These are phyloP conservation scores for Cheilosia variabilis DNA, from an alignment of 2,888 invertebrate genomes.

Conservation along the genomic window DNA sequence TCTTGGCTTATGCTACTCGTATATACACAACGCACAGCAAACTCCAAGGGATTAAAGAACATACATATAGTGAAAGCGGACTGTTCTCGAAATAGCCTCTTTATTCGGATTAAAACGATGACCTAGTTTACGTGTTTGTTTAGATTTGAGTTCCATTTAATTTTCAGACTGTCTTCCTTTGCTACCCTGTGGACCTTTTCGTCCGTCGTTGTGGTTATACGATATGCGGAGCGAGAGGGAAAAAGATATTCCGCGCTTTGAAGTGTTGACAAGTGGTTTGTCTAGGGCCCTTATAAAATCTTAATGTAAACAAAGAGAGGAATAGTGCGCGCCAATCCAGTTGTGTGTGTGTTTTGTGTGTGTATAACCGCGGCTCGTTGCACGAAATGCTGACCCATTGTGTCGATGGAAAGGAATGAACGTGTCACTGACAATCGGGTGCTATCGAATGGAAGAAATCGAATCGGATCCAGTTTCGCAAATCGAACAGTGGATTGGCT, in stretches of 20 bases:
- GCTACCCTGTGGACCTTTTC: conserved; percentile 13
- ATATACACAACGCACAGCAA: conserved; percentile 32
- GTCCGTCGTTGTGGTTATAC: conserved; percentile 28
- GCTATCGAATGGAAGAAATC: conserved; percentile 77
- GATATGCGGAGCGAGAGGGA: conserved; percentile 21
- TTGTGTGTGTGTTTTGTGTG: neutral
- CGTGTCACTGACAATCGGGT: conserved; percentile 39
- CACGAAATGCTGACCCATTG: conserved; percentile 26
- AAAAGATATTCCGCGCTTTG: conserved; percentile 16
- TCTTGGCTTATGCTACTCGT: conserved; percentile 28
- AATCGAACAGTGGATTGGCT: conserved; percentile 86
- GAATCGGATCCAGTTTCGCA: conserved; percentile 75
- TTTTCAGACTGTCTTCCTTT: conserved; percentile 52
- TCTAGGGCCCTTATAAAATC: conserved; percentile 11
- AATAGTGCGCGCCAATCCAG: conserved; percentile 44
- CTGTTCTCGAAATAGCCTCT: conserved; percentile 57
- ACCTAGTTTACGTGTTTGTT: conserved; percentile 72
- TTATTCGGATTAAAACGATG: conserved; percentile 72
- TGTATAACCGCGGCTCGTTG: conserved; percentile 16
- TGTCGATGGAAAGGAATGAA: conserved; percentile 59
- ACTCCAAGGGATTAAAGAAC: conserved; percentile 54
- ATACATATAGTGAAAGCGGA: conserved; percentile 54
- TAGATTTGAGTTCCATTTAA: conserved; percentile 62
- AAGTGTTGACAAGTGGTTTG: conserved; percentile 59
- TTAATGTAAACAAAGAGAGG: conserved; percentile 29